phyloP scores from a whole-genome alignment of 2,888 invertebrate species.

The Patella caerulea region DNA sequence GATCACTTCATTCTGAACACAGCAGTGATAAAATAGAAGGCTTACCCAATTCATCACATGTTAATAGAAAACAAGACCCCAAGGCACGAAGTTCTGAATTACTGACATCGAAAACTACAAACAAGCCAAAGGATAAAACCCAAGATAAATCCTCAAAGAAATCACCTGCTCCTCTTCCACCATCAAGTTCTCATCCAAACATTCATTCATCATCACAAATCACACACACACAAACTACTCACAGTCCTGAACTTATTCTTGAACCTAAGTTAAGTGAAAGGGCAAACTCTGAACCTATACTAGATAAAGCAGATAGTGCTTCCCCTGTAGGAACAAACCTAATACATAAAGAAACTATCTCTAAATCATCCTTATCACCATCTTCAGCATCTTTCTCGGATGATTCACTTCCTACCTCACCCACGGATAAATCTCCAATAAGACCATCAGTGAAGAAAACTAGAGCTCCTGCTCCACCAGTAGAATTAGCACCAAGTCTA shows the following conservation, averaged over 20 bases:
- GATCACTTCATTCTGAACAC: slow-evolving; percentile 51
- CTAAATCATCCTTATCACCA: not conserved
- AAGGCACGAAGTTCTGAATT: slow-evolving; percentile 6
- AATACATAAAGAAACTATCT: not conserved
- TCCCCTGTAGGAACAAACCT: not conserved
- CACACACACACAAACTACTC: too few species aligned
- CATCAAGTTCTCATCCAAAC: not conserved
- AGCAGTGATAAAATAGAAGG: slow-evolving; percentile 30
- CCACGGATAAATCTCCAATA: slow-evolving; percentile 29
- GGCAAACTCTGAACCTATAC: not conserved
- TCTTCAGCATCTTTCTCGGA: not conserved
- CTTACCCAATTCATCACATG: slow-evolving; percentile 14
- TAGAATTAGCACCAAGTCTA: slow-evolving; percentile 12
- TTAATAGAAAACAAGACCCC: slow-evolving; percentile 23
- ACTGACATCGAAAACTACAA: not conserved
- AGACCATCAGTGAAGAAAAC: slow-evolving; percentile 48
- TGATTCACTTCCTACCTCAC: not conserved
- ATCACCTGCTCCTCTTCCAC: slow-evolving; percentile 15
- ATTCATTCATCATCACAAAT: not conserved
- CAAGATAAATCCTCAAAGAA: slow-evolving; percentile 1
- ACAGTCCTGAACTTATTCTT: not conserved
- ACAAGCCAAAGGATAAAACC: not conserved
- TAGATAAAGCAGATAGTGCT: not conserved
- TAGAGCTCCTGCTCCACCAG: slow-evolving; percentile 52
- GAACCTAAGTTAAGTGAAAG: not conserved